Evolutionary conservation across 2,113 vertebrate species (phyloP), one percentile per base, ranked within the genome.

Genomic region (Nannobrachium achirus): DNA sequence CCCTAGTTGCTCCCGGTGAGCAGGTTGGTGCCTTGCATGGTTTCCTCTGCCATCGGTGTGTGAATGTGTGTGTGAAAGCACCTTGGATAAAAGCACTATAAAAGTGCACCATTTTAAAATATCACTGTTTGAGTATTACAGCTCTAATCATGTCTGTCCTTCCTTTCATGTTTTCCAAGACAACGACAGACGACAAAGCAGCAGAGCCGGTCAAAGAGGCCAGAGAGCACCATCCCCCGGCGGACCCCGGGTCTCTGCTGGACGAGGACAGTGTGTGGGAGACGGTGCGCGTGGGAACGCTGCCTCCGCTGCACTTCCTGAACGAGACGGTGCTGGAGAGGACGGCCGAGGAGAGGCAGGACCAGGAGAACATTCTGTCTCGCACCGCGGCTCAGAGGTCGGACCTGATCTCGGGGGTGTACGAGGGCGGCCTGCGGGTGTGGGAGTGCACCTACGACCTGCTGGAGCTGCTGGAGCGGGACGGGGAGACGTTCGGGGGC

Each of bases 381-480:
- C 71, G 85, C 88, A 95, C 90, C 0, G 48, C 89, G 4, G 91
- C 93, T 56, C 91, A 94, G 75, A 94, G 87, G 67, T 96, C 95
- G 1, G 97, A 99, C 82, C 95, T 99, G 61, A 96, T 99, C 87
- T 84, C 95, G 1, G 97, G 98, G 16, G 83, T 98, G 65, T 99
- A 99, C 0, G 97, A 99, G 87, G 98, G 97, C 53, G 98, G 98
- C 10, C 88, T 99, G 79, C 97, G 96, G 89, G 95, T 99, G 80
- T 99, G 97, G 98, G 96, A 99, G 80, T 97, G 98, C 85, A 99
- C 97, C 0, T 96, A 96, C 41, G 97, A 99, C 80, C 94, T 99
- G 13, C 67, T 98, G 9, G 83, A 90, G 56, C 94, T 94, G 83
- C 69, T 97, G 19, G 90, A 92, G 0, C 89, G 90, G 56, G 86